Percentiles rank a stretch among this genome's conserved stretches.
Evolutionary conservation across 2,113 vertebrate genomes (phyloP).

Genomic region (Elephas maximus): DNA sequence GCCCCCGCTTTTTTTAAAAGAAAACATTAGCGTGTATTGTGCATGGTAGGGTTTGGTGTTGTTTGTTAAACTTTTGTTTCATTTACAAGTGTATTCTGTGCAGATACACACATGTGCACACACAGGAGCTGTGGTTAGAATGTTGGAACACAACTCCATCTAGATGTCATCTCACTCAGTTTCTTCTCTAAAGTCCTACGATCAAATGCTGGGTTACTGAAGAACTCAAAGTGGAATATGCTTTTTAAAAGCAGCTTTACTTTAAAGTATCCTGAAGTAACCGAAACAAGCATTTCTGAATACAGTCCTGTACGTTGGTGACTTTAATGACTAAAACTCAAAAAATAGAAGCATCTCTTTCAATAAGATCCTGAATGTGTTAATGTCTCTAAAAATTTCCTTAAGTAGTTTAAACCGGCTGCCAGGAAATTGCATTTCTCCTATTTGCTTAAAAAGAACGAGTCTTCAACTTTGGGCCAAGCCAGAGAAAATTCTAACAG

Average conservation of each 20-base stretch:
- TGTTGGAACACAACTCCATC: not conserved
- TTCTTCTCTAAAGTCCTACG: not conserved
- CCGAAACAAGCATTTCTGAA: slow-evolving; percentile 13
- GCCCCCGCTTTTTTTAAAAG: not conserved
- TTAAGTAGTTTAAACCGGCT: not conserved
- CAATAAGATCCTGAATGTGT: not conserved
- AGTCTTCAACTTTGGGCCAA: slow-evolving; percentile 3
- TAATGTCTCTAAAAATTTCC: not conserved
- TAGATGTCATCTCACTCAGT: slow-evolving; percentile 11
- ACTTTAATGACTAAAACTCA: slow-evolving; percentile 1
- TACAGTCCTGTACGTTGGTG: not conserved
- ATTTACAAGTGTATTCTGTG: not conserved
- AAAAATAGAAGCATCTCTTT: slow-evolving; percentile 28
- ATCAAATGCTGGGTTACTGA: not conserved
- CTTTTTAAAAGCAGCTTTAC: slow-evolving; percentile 17
- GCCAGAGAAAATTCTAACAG: not conserved
- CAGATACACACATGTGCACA: not conserved
- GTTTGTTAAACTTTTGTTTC: not conserved
- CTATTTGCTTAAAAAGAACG: not conserved
- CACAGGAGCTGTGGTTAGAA: not conserved
- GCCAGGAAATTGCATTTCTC: slow-evolving; percentile 24
- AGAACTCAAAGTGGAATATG: not conserved
- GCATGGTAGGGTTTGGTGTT: not conserved
- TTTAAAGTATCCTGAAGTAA: not conserved
- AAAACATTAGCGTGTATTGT: not conserved